A percentile compares a stretch with the other conserved stretches of the same genome.
Conservation (phyloP, 2,888 invertebrate genomes). For the Drosophila neonasuta region DNA sequence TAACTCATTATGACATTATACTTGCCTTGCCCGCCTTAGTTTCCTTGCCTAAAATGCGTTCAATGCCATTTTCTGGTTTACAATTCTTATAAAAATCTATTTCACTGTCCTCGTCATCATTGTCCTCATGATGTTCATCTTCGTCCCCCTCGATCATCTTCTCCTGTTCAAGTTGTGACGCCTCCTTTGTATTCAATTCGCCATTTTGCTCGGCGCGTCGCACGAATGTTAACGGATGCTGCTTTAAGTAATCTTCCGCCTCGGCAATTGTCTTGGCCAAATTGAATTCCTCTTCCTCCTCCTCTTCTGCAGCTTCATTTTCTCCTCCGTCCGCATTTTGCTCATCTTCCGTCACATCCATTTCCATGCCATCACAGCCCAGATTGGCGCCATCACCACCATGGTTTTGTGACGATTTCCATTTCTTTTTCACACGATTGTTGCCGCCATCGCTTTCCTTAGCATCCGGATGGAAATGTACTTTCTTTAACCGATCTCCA, state of each 20-base stretch:
- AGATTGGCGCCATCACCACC: constrained; percentile 19
- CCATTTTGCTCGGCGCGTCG: constrained; percentile 63
- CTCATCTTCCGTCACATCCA: constrained; percentile 48
- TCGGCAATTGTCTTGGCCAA: constrained; percentile 71
- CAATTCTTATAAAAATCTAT: constrained; percentile 67
- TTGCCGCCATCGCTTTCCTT: constrained; percentile 75
- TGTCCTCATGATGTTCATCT: constrained; percentile 13
- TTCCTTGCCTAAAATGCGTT: constrained; percentile 74
- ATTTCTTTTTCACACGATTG: constrained; percentile 70
- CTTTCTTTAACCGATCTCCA: constrained; percentile 67
- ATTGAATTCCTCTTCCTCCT: constrained; percentile 71
- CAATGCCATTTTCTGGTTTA: constrained; percentile 76
- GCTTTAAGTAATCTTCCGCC: constrained; percentile 72
- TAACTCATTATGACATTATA: neutral
- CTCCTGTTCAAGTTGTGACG: constrained; percentile 27
- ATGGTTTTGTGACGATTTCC: constrained; percentile 11
- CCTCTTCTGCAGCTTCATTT: constrained; percentile 21
- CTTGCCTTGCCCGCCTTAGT: constrained; percentile 74
- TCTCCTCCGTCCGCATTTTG: constrained; percentile 12
- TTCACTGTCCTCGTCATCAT: constrained; percentile 41
- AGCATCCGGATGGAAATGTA: constrained; percentile 75
- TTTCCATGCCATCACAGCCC: constrained; percentile 64
- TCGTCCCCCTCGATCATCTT: constrained; percentile 23
- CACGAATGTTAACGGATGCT: constrained; percentile 76
- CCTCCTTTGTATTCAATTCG: constrained; percentile 58